Percentiles rank a stretch among this genome's conserved stretches.
These are phyloP conservation scores for Sitta carolinensis DNA, from an alignment of 2,797 vertebrate genomes.

Conservation along the genomic window DNA sequence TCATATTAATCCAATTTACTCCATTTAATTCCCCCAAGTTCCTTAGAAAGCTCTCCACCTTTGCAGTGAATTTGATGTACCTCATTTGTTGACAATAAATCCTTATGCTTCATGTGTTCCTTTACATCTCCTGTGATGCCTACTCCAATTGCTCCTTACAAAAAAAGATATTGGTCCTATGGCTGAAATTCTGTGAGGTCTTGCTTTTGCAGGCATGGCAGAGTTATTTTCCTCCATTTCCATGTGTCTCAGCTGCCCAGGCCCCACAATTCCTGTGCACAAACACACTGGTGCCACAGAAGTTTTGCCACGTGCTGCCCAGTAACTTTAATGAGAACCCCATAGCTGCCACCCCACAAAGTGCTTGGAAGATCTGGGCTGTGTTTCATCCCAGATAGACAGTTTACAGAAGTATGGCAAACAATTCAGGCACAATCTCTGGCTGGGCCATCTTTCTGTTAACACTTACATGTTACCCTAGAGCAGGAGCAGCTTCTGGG, in stretches of 20 bases:
- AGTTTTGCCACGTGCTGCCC: background rate
- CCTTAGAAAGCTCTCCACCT: background rate
- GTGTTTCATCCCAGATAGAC: background rate
- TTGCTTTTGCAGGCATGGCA: background rate
- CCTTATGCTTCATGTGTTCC: background rate
- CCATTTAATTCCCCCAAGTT: background rate
- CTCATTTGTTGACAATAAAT: background rate
- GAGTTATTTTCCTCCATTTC: background rate
- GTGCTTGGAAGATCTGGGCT: background rate
- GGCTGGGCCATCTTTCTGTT: background rate
- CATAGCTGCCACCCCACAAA: background rate
- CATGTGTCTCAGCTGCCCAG: background rate
- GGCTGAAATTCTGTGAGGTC: background rate
- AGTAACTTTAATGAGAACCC: background rate
- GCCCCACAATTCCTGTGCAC: background rate
- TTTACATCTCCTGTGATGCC: background rate
- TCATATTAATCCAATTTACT: background rate
- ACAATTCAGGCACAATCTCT: background rate
- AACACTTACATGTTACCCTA: background rate
- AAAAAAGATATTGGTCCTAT: background rate
- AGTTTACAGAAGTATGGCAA: background rate
- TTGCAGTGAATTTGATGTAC: background rate
- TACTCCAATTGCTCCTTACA: background rate
- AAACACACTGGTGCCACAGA: background rate
- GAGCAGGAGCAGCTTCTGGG: background rate